phyloP scores from a whole-genome alignment of 2,888 invertebrate genomes.

The Phymatocera aterrima region DNA sequence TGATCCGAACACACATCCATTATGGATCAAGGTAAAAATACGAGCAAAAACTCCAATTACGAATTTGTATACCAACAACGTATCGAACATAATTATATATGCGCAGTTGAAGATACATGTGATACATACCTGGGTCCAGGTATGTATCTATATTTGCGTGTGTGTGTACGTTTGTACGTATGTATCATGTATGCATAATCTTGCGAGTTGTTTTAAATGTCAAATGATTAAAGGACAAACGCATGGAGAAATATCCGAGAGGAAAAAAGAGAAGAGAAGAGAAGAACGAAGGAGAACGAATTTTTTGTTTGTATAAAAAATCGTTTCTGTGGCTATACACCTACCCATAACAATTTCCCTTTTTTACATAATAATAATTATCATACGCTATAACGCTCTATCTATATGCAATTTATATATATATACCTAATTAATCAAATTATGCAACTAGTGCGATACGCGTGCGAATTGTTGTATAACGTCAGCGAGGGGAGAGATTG shows the following conservation, averaged over 20 bases:
- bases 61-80: constrained; percentile 2
- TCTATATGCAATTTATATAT: too few species aligned
- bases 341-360: background rate
- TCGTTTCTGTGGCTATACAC: too few species aligned
- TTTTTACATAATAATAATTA: background rate
- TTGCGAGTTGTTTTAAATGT: background rate
- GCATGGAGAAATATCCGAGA: too few species aligned
- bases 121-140: too few species aligned
- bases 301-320: too few species aligned
- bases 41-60: background rate
- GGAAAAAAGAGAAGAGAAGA: background rate
- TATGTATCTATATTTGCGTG: too few species aligned
- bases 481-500: background rate
- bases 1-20: background rate
- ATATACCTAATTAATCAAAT: too few species aligned
- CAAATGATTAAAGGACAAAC: constrained; percentile 25
- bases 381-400: background rate
- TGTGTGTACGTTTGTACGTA: too few species aligned
- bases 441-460: background rate
- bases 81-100: background rate
- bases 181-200: constrained; percentile 21
- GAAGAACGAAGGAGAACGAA: too few species aligned
- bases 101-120: background rate
- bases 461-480: background rate
- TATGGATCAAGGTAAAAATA: constrained; percentile 1